phyloP scores from a whole-genome alignment of 2,113 vertebrate species.

The Bos taurus region ARS-UCD2.0 NC_037345.1:24768001-24768500 shows the following conservation, averaged over 20 bases:
- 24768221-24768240: background rate
- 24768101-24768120: background rate
- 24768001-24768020: background rate
- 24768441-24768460: background rate
- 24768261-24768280: background rate
- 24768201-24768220: background rate
- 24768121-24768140: background rate
- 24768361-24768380: background rate
- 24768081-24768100: background rate
- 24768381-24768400: background rate
- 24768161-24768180: background rate
- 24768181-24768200: too few species aligned
- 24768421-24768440: background rate
- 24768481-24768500: background rate
- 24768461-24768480: background rate
- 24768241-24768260: background rate
- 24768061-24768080: background rate
- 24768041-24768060: background rate
- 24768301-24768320: background rate
- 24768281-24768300: background rate
- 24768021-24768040: background rate
- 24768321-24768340: background rate
- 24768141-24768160: background rate
- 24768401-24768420: too few species aligned
- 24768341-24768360: background rate